Base-by-base conservation (phyloP, 2,888 invertebrate species). In the Nephrotoma appendiculata region DNA sequence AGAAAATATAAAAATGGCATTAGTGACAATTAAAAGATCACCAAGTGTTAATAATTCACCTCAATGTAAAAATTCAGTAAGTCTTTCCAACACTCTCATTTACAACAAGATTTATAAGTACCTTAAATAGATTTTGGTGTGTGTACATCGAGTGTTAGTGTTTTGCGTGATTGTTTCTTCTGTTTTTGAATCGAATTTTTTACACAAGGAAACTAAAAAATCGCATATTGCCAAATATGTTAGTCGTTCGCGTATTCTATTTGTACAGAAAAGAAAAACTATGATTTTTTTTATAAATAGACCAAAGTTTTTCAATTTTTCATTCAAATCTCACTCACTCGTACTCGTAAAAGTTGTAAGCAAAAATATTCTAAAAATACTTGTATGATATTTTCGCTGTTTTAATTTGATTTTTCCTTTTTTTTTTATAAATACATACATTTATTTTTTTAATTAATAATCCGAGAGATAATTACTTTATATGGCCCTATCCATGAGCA, bases 21-120 rank as follows among this genome's bases (percentile, higher is more conserved):
- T 95, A 91, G 95, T 95, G 91, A 95, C 95, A 89, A 94, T 95
- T 90, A 95, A 95, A 91, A 93, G 95, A 90, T 95, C 95, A 89
- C 95, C 95, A 89, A 95, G 95, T 92, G 93, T 94, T 89, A 93
- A 94, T 91, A 94, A 93, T 92, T 94, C 94, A 89, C 94, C 94
- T 88, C 93, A 90, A 88, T 42, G 43, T 84, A 84, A 42, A 84
- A 84, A 41, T 42, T 42, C 84, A 84, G 84, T 84, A 84, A 84
- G 84, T 43, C 43, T 42, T 43, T 84, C 15, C 5, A 15, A 71
- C 52, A 57, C 15, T 15, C 15, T 15, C 15, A 57, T 57, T 57
- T 57, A 31, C 31, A 31, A 31, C 31, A 31, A 57, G 15, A 57
- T 31, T 71, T 52, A 15, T 15, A 11, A 19, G 71, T 71, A 71